Evolutionary conservation across 2,888 invertebrate species (phyloP).

Genomic region (Tiliacea aurago): DNA sequence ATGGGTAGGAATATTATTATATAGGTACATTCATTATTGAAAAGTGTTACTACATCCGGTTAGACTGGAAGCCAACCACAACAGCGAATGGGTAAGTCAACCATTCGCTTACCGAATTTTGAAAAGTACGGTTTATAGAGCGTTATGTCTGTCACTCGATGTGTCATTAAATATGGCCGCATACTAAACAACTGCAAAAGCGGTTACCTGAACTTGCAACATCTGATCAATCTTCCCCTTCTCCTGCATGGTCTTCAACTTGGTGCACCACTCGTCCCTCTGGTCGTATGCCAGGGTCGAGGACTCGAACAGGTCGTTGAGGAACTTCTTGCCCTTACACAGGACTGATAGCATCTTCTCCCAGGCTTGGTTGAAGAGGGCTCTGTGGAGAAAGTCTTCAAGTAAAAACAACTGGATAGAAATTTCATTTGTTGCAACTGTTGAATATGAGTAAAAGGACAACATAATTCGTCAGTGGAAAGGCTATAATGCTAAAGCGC

Average conservation of each 20-base stretch:
- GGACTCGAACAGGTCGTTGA: slow-evolving; percentile 94
- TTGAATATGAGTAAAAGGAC: no score
- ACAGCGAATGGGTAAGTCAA: no score
- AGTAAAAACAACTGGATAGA: not conserved
- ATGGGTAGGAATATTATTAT: no score
- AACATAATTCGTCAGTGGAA: no score
- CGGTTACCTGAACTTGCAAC: slow-evolving; percentile 91
- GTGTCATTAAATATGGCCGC: no score
- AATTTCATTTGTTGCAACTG: no score
- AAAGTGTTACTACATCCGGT: no score
- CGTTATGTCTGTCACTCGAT: not conserved
- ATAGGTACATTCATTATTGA: no score
- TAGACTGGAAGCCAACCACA: no score
- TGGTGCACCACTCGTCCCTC: slow-evolving; percentile 93
- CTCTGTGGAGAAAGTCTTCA: slow-evolving; percentile 76
- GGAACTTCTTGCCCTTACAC: slow-evolving; percentile 92
- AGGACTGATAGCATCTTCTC: slow-evolving; percentile 90
- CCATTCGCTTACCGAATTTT: not conserved
- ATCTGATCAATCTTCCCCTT: slow-evolving; percentile 92
- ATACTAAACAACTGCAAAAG: not conserved
- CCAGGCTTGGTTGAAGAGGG: slow-evolving; percentile 93
- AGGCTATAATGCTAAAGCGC: no score
- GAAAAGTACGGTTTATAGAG: not conserved
- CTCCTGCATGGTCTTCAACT: slow-evolving; percentile 93
- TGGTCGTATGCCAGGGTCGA: slow-evolving; percentile 95